Conservation (phyloP, 92 coral and sea anemone genomes). For the Umimayanthus kanabou region DNA sequence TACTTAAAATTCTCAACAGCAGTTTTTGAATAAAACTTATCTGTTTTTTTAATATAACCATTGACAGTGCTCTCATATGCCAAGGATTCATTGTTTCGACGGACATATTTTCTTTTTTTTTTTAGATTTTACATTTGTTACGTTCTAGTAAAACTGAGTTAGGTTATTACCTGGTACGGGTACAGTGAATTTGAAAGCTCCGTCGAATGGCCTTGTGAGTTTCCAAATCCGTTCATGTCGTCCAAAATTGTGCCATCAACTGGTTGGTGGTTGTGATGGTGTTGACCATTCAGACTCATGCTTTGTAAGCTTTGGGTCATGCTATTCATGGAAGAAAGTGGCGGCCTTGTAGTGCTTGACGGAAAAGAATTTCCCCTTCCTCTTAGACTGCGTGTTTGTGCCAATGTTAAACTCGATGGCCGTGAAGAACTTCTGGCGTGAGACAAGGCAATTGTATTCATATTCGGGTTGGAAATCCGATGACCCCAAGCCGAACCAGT, state of each 20-base stretch:
- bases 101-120: constrained; percentile 3
- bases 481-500: constrained; percentile 87
- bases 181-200: constrained; percentile 95
- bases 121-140: neutral
- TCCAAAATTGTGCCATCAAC: constrained; percentile 96
- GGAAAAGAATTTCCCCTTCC: constrained; percentile 43
- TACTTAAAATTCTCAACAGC: neutral
- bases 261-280: constrained; percentile 60
- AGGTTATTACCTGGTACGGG: constrained; percentile 78
- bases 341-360: constrained; percentile 63
- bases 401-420: constrained; percentile 77
- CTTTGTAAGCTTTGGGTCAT: constrained; percentile 96
- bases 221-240: constrained; percentile 89
- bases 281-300: constrained; percentile 73
- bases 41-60: constrained; percentile 7
- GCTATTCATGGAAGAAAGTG: constrained; percentile 81
- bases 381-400: constrained; percentile 35
- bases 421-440: constrained; percentile 75
- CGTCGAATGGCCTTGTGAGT: constrained; percentile 86
- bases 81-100: constrained; percentile 19
- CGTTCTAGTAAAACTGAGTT: neutral
- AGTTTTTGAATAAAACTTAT: constrained; percentile 6
- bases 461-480: constrained; percentile 68
- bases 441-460: constrained; percentile 68
- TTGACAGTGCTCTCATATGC: neutral